Percentiles rank a stretch among this genome's conserved stretches.
These are phyloP conservation scores for Sebastes nivosus DNA, from an alignment of 2,797 vertebrate species.

Conservation along the genomic window DNA sequence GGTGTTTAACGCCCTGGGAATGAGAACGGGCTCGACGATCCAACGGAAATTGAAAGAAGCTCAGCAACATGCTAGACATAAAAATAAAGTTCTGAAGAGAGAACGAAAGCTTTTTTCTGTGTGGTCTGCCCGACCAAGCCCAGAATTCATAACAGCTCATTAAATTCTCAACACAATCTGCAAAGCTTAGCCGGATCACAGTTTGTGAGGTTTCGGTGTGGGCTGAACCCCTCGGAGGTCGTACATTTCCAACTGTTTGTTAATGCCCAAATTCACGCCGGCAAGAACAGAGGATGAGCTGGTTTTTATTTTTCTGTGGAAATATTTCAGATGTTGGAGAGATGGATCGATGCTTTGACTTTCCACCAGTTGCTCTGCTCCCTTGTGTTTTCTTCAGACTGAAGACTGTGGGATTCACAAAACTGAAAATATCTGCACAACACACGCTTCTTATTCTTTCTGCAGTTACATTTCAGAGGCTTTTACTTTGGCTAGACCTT, in stretches of 20 bases:
- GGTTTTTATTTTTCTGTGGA: slow-evolving; percentile 2
- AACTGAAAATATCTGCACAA: slow-evolving; percentile 36
- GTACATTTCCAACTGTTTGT: slow-evolving; percentile 5
- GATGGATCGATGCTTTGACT: slow-evolving; percentile 14
- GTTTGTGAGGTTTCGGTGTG: background rate
- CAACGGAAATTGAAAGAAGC: background rate
- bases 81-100: background rate
- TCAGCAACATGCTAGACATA: background rate
- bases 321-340: slow-evolving; percentile 28
- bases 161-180: slow-evolving; percentile 24
- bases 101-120: background rate
- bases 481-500: slow-evolving; percentile 4
- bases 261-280: slow-evolving; percentile 7
- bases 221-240: slow-evolving; percentile 17
- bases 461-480: slow-evolving; percentile 21
- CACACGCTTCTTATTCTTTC: slow-evolving; percentile 25
- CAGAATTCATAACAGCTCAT: slow-evolving; percentile 15
- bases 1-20: no score
- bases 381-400: slow-evolving; percentile 19
- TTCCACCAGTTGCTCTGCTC: background rate
- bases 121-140: background rate
- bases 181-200: slow-evolving; percentile 11
- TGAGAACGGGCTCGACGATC: rapidly evolving
- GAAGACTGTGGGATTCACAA: slow-evolving; percentile 26
- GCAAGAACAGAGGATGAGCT: background rate